phyloP scores from a whole-genome alignment of 1,140 invertebrate species.

The Danaus plexippus region DNA sequence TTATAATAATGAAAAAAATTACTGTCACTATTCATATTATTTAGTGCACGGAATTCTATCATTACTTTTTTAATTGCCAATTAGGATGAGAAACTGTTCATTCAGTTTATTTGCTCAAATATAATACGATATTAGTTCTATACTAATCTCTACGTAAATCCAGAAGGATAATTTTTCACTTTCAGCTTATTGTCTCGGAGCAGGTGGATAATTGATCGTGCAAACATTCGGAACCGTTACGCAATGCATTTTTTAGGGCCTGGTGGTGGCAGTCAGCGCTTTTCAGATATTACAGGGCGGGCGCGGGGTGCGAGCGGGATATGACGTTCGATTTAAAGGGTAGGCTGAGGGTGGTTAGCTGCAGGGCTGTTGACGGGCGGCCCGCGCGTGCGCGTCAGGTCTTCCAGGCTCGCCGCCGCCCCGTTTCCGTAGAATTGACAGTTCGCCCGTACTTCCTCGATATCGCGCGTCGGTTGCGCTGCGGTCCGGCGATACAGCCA shows the following conservation, averaged over 20 bases:
- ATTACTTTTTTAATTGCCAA: too few species aligned
- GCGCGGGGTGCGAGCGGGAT: constrained; percentile 52
- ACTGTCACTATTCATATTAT: too few species aligned
- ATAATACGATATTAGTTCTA: too few species aligned
- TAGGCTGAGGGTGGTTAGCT: constrained; percentile 49
- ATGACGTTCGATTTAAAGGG: constrained; percentile 71
- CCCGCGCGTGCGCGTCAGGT: constrained; percentile 48
- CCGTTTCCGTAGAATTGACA: constrained; percentile 63
- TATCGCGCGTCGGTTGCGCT: constrained; percentile 69
- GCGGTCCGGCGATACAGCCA: constrained; percentile 41
- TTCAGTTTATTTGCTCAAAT: too few species aligned
- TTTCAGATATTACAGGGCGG: constrained; percentile 64
- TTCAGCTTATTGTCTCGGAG: constrained; percentile 20
- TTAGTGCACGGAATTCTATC: too few species aligned
- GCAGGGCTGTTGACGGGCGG: constrained; percentile 69
- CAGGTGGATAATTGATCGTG: constrained; percentile 65
- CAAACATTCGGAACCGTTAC: constrained; percentile 66
- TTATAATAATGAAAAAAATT: too few species aligned
- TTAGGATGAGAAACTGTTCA: too few species aligned
- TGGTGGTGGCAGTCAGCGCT: constrained; percentile 57
- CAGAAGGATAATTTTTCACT: neutral
- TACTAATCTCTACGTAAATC: too few species aligned
- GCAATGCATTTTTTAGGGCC: constrained; percentile 71
- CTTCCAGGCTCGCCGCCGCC: constrained; percentile 38
- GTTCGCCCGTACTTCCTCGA: constrained; percentile 68